Evolutionary conservation across 2,113 vertebrate genomes (phyloP).

Genomic region (Hymenochirus boettgeri): DNA sequence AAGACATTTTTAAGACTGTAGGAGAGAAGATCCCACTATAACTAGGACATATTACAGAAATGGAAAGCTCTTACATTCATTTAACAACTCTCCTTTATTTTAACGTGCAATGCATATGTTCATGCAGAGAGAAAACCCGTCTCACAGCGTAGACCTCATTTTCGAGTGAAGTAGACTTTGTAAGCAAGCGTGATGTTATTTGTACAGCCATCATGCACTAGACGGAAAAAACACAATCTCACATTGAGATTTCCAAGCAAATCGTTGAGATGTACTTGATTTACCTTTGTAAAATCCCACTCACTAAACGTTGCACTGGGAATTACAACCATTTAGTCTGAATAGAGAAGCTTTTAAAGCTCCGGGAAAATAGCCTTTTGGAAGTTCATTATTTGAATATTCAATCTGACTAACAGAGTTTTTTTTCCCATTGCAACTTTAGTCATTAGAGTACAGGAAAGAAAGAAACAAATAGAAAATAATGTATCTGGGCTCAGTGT

Average conservation of each 20-base stretch:
- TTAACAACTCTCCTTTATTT: too few species aligned
- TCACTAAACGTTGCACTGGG: background rate
- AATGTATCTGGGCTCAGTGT: too few species aligned
- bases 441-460: background rate
- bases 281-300: background rate
- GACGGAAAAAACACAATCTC: background rate
- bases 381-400: background rate
- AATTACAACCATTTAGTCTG: background rate
- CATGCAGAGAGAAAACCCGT: background rate
- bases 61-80: too few species aligned
- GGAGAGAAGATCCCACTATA: too few species aligned
- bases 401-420: background rate
- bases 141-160: background rate
- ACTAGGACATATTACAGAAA: too few species aligned
- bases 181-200: background rate
- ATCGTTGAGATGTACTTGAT: background rate
- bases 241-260: conserved; percentile 1
- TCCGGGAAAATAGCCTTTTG: background rate
- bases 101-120: too few species aligned
- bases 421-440: conserved; percentile 2
- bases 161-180: background rate
- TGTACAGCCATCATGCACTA: too few species aligned
- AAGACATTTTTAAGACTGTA: too few species aligned
- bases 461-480: background rate
- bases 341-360: too few species aligned